Conservation (phyloP, 2,113 vertebrate genomes). For the Phylloscopus whistleri region DNA sequence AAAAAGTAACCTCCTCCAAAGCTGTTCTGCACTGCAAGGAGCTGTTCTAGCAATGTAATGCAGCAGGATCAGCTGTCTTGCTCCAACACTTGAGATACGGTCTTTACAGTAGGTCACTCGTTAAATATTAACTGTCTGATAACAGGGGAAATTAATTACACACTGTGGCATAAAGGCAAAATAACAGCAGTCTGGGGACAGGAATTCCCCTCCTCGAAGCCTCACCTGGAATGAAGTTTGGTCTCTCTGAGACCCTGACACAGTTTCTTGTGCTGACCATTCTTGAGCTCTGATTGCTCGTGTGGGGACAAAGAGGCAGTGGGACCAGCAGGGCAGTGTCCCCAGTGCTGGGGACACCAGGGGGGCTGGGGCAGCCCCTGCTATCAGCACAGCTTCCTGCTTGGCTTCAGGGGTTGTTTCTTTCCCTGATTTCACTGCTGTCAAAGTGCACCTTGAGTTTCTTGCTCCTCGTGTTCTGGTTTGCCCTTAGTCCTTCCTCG, state of each 20-base stretch:
- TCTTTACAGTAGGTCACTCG: background rate
- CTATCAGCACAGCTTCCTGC: background rate
- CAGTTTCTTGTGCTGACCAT: fast-evolving
- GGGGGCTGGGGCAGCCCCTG: background rate
- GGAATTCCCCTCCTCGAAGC: background rate
- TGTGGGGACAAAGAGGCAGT: background rate
- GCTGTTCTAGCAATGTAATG: background rate
- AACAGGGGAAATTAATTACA: background rate
- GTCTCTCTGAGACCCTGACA: background rate
- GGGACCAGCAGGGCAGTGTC: background rate
- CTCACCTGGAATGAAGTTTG: background rate
- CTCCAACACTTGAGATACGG: background rate
- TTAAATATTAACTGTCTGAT: constrained; percentile 18
- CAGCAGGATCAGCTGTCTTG: background rate
- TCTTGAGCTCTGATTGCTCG: background rate
- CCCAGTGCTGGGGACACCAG: background rate
- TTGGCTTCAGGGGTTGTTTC: fast-evolving
- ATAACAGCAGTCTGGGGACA: background rate
- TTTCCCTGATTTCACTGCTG: background rate
- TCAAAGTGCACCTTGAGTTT: background rate
- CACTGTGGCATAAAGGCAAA: background rate
- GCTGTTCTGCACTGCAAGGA: background rate
- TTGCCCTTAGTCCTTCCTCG: background rate
- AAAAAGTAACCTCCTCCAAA: background rate
- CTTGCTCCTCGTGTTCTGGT: background rate